These are phyloP conservation scores for Phalacrocorax brasilianus DNA, from an alignment of 2,113 vertebrate species.

Conservation along the genomic window DNA sequence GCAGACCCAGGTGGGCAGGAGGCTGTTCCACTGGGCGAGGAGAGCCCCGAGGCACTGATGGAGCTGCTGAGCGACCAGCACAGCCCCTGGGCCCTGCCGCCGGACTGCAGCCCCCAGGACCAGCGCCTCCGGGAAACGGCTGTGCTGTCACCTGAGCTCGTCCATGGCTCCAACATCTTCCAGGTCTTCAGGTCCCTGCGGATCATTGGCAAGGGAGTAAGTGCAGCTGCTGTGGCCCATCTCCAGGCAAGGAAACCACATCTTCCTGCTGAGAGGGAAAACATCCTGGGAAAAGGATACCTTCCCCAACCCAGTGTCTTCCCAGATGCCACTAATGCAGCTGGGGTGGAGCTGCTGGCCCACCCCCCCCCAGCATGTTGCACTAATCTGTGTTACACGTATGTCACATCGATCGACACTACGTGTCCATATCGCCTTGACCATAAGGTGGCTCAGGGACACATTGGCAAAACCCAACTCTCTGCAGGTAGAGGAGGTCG, in stretches of 20 bases:
- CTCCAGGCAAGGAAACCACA: rapidly evolving
- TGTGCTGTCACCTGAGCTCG: slow-evolving; percentile 38
- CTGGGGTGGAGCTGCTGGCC: neutral
- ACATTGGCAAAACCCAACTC: neutral
- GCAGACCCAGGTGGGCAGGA: neutral
- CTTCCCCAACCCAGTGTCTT: neutral
- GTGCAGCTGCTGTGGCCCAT: neutral
- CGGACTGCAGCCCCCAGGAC: slow-evolving; percentile 69
- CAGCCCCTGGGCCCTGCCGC: slow-evolving; percentile 79
- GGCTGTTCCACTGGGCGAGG: neutral
- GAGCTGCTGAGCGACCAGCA: slow-evolving; percentile 69
- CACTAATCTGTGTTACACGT: rapidly evolving
- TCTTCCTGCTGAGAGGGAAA: neutral
- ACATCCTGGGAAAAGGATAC: neutral
- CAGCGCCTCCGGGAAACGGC: slow-evolving; percentile 71
- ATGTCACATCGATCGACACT: rapidly evolving
- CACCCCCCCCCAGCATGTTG: rapidly evolving
- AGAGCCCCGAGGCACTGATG: slow-evolving; percentile 65
- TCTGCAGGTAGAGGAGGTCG: slow-evolving; percentile 79
- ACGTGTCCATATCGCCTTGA: rapidly evolving
- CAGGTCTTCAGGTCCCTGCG: slow-evolving; percentile 72
- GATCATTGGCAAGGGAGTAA: slow-evolving; percentile 78
- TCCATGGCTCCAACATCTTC: slow-evolving; percentile 48
- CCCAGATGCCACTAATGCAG: neutral
- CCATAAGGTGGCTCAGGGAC: rapidly evolving